These are phyloP conservation scores for Drosophila biarmipes DNA, from an alignment of 1,140 invertebrate species.

Conservation along the genomic window DNA sequence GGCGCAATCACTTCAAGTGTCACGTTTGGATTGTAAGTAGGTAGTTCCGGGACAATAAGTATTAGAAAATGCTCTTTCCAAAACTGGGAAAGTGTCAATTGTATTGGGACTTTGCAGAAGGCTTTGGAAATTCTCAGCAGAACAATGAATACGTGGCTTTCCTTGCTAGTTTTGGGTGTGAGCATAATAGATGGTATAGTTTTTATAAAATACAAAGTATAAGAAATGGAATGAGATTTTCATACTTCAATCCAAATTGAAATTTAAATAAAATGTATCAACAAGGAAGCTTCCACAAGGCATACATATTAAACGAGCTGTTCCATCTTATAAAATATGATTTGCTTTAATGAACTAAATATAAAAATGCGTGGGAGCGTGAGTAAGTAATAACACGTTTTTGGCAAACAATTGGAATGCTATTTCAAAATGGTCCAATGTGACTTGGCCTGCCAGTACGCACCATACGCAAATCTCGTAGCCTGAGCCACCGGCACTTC, in stretches of 20 bases:
- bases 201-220: too few relatives aligned
- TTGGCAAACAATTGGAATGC: too few relatives aligned
- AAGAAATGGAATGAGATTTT: too few relatives aligned
- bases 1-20: constrained; percentile 40
- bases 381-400: too few relatives aligned
- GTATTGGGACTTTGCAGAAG: constrained; percentile 9
- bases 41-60: constrained; percentile 12
- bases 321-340: too few relatives aligned
- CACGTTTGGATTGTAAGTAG: constrained; percentile 34
- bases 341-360: too few relatives aligned
- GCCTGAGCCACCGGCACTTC: constrained; percentile 7
- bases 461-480: background rate
- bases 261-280: too few relatives aligned
- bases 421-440: background rate
- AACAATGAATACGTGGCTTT: constrained; percentile 4
- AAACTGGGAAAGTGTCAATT: constrained; percentile 29
- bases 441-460: background rate
- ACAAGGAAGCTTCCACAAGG: too few relatives aligned
- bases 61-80: constrained; percentile 25
- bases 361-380: too few relatives aligned
- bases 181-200: background rate
- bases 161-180: too few relatives aligned
- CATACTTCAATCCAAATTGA: too few relatives aligned
- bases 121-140: background rate
- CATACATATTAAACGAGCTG: too few relatives aligned